phyloP scores from a whole-genome alignment of 2,113 vertebrate species.

The Grallaria varia region DNA sequence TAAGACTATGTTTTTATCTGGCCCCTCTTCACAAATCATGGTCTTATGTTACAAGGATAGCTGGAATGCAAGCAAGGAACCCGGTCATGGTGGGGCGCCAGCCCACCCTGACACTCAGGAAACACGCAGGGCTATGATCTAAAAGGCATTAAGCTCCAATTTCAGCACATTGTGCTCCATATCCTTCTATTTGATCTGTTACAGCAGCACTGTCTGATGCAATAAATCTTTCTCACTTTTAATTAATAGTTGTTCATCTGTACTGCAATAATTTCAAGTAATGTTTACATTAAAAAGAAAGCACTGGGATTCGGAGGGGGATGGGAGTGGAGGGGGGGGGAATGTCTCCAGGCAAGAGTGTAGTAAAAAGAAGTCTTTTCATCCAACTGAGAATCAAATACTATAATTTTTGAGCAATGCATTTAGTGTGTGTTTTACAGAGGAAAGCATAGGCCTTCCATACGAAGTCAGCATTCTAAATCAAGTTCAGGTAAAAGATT shows the following conservation, averaged over 20 bases:
- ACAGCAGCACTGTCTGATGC: background rate
- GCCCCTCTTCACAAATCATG: background rate
- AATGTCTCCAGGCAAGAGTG: constrained; percentile 16
- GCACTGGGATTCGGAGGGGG: background rate
- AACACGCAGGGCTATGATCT: background rate
- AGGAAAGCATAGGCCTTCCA: background rate
- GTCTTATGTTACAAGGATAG: background rate
- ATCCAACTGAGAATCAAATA: constrained; percentile 17
- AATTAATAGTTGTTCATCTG: constrained; percentile 57
- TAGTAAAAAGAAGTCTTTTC: background rate
- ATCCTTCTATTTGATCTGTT: constrained; percentile 46
- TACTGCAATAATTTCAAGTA: constrained; percentile 56
- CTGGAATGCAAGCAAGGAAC: background rate
- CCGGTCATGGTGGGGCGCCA: background rate
- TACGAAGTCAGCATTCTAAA: background rate
- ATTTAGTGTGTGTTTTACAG: background rate
- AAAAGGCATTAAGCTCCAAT: background rate
- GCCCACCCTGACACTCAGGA: background rate
- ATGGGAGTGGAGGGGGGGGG: background rate
- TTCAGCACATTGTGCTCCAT: background rate
- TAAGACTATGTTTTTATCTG: background rate
- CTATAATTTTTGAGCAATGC: background rate
- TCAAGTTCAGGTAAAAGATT: background rate
- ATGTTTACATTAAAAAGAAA: constrained; percentile 42
- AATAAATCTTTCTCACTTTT: constrained; percentile 65